Evolutionary conservation across 2,888 invertebrate genomes (phyloP).

Genomic region (Aphodius sticticus): DNA sequence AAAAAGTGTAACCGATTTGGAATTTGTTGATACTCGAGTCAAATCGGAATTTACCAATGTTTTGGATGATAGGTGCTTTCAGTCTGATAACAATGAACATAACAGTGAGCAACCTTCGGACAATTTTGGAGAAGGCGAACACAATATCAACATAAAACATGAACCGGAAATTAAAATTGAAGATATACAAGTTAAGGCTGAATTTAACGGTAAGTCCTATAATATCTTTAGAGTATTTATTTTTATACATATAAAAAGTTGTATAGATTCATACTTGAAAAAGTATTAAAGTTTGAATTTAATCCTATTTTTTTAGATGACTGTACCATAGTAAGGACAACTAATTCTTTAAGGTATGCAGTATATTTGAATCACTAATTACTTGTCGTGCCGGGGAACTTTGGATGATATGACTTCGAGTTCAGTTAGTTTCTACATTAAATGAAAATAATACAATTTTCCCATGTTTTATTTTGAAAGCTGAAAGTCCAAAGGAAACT

Average conservation of each 20-base stretch:
- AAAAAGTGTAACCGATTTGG: not conserved
- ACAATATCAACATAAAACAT: not conserved
- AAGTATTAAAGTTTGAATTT: too few species aligned
- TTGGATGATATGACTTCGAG: too few species aligned
- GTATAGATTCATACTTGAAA: too few species aligned
- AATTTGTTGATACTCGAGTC: not conserved
- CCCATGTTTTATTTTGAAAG: too few species aligned
- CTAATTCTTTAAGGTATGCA: too few species aligned
- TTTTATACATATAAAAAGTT: not conserved
- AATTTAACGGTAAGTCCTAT: not conserved
- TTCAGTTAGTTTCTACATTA: too few species aligned
- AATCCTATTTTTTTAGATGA: too few species aligned
- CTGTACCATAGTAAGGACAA: too few species aligned
- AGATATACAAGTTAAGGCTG: not conserved
- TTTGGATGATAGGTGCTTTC: not conserved
- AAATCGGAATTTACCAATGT: not conserved
- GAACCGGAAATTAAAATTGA: not conserved
- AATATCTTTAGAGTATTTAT: not conserved
- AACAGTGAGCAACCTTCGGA: not conserved
- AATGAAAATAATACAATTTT: too few species aligned
- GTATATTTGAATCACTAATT: too few species aligned
- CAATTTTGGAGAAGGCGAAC: not conserved
- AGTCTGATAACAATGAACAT: not conserved
- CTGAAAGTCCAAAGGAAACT: too few species aligned
- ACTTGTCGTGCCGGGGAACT: too few species aligned